phyloP scores from a whole-genome alignment of 2,888 invertebrate species.

The Nomada ruficornis region DNA sequence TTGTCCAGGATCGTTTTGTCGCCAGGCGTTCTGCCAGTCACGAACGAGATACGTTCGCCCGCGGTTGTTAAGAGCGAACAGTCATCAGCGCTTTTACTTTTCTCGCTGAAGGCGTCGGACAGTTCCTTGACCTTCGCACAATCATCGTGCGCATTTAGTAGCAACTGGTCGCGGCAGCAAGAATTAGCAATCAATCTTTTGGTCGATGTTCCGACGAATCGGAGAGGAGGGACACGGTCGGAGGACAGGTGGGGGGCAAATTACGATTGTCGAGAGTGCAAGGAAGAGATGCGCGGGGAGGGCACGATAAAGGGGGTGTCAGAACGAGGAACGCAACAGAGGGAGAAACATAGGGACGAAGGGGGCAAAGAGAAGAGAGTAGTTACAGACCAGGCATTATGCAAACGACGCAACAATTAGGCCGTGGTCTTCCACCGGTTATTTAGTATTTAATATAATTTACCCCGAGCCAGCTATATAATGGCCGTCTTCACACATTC shows the following conservation, averaged over 20 bases:
- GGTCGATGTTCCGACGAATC: constrained; percentile 66
- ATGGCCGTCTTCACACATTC: constrained; percentile 75
- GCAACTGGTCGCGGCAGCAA: constrained; percentile 79
- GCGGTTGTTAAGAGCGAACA: constrained; percentile 44
- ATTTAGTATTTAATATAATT: constrained; percentile 72
- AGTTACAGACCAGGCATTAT: constrained; percentile 80
- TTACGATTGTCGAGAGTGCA: constrained; percentile 55
- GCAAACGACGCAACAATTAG: constrained; percentile 82
- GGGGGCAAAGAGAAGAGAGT: constrained; percentile 65
- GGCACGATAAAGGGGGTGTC: constrained; percentile 52
- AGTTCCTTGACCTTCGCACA: constrained; percentile 69
- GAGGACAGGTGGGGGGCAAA: constrained; percentile 40
- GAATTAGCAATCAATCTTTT: constrained; percentile 80
- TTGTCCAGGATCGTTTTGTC: not conserved
- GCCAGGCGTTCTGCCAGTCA: not conserved
- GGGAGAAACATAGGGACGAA: constrained; percentile 50
- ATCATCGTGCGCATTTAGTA: constrained; percentile 67
- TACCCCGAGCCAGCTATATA: constrained; percentile 52
- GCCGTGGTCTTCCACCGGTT: constrained; percentile 76
- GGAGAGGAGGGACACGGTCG: constrained; percentile 44
- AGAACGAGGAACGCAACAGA: constrained; percentile 20
- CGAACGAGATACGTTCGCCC: constrained; percentile 26
- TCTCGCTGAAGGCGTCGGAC: constrained; percentile 51
- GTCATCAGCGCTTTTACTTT: constrained; percentile 65
- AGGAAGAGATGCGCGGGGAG: constrained; percentile 56